Evolutionary conservation across 35 echinoderm and acorn worm species (phyloP), one percentile per base, ranked within the genome.

Genomic region (Amphiura filiformis): DNA sequence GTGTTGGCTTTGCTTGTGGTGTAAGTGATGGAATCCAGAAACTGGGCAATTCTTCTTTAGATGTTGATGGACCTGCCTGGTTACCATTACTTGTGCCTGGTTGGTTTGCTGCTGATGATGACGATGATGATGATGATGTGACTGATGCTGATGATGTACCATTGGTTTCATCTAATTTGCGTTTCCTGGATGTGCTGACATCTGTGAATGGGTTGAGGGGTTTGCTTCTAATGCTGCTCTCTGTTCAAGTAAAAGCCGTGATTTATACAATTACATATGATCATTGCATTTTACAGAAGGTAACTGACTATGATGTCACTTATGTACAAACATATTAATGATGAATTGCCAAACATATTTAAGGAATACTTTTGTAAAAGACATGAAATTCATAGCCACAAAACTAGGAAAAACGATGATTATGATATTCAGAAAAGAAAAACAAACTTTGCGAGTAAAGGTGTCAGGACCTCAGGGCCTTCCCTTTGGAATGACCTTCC

Each of bases 21-120:
- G 96, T 99, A 42, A 89, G 85, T 49, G 90, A 89, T 17, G 96
- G 96, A 79, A 94, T 99, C 96, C 96, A 99, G 78, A 99, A 99
- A 26, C 93, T 94, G 0, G 96, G 96, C 14, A 99, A 84, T 32
- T 89, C 89, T 34, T 84, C 57, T 83, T 83, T 34, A 30, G 65
- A 79, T 80, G 49, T 89, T 89, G 78, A 70, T 70, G 61, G 28
- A 3, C 61, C 61, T 13, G 61, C 61, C 61, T 70, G 56, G 17
- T 78, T 28, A 56, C 40, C 85, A 32, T 20, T 89, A 40, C 87
- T 89, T 17, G 82, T 0, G 61, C 81, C 89, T 79, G 75, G 76
- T 61, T 85, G 26, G 23, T n/a, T 14, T 38, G 56, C 31, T 34
- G 7, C 39, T 41, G 39, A 31, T 82, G 81, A 38, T 0, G 81